Evolutionary conservation across 2,113 vertebrate species (phyloP), one percentile per base, ranked within the genome.

Genomic region (Ivindomyrus marchei): DNA sequence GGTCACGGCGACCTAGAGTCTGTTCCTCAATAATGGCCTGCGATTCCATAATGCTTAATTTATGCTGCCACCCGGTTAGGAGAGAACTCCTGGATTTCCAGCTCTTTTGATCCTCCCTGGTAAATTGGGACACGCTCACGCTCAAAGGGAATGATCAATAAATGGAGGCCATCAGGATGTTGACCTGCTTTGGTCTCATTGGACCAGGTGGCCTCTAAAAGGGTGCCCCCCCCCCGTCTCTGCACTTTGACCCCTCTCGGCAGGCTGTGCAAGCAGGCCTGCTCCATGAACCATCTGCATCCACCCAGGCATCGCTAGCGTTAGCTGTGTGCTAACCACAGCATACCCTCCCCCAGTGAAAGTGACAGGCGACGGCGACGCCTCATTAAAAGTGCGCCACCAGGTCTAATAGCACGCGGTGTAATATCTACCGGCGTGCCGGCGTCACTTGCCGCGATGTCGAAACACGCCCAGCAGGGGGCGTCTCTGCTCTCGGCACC

Each of bases 281-380:
- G 15, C 74, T 80, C 15, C n/a, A 36, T 42, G 74, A 80, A 27
- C 36, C 36, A 42, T 36, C 74, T 42, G 74, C 15, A 19, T 36
- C 74, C 74, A 19, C 36, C 36, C 74, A 17, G 74, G 31, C 31
- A 19, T 19, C 19, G 74, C 74, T 80, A 80, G 15, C 2, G 15
- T 80, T 42, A 17, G 31, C 36, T 42, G 13, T 42, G 36, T 42
- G 74, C 74, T 80, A 80, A 80, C 74, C 36, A 11, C 15, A 39
- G 74, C 36, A 19, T 8, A 3, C 36, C 74, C 31, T 17, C 36
- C 36, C 15, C 74, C 74, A 80, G 66, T 17, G 74, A 80, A 80
- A 80, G 36, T 95, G 94, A 94, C 93, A 94, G 92, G 90, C 93
- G 92, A 93, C 94, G 92, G 91, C 94, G 21, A 92, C n/a, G 42